phyloP scores from a whole-genome alignment of 1,140 invertebrate genomes.

The Apolygus lucorum region DNA sequence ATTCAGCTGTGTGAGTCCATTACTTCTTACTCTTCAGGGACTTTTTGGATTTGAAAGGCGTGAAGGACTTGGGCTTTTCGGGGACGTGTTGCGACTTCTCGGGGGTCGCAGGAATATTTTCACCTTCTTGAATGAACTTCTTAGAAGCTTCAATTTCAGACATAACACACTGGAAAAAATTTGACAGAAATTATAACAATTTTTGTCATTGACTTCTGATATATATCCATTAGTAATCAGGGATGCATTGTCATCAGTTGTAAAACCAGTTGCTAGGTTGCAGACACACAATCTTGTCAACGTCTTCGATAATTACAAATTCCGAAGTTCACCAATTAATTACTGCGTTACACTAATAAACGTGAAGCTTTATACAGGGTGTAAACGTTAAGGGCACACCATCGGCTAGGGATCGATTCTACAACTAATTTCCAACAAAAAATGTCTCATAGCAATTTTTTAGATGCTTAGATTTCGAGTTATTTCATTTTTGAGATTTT shows the following conservation, averaged over 20 bases:
- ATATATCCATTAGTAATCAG: neutral
- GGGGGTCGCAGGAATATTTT: constrained; percentile 19
- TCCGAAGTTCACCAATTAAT: neutral
- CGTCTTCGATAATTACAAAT: too few relatives aligned
- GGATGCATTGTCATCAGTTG: too few relatives aligned
- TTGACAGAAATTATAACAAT: neutral
- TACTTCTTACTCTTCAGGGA: constrained; percentile 19
- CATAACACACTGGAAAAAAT: constrained; percentile 25
- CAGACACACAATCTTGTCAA: too few relatives aligned
- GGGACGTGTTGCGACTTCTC: too few relatives aligned
- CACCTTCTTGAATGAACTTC: constrained; percentile 20
- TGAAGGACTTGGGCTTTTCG: constrained; percentile 9
- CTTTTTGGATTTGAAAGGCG: constrained; percentile 17
- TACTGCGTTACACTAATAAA: neutral
- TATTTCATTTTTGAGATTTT: too few relatives aligned
- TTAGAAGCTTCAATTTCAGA: constrained; percentile 18
- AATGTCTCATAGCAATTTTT: too few relatives aligned
- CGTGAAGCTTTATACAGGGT: too few relatives aligned
- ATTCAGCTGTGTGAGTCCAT: too few relatives aligned
- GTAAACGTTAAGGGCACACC: too few relatives aligned
- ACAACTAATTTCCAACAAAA: too few relatives aligned
- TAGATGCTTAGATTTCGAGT: too few relatives aligned
- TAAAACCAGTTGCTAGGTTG: neutral
- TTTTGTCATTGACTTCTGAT: neutral
- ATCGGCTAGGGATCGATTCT: too few relatives aligned